Base-by-base conservation (phyloP, 1,140 invertebrate species). In the Atopsyche davidsoni region DNA sequence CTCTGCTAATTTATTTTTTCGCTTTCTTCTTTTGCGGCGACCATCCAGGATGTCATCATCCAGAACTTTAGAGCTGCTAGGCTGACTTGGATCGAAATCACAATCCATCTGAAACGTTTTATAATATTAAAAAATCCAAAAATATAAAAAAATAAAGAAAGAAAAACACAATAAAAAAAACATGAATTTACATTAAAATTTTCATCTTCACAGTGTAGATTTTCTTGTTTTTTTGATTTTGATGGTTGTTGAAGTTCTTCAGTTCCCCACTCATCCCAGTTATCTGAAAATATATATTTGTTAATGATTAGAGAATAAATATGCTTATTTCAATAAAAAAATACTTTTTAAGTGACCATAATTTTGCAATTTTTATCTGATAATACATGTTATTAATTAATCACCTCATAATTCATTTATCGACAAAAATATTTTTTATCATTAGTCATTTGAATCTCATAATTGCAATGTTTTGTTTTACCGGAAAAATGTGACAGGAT, bases 41-140 rank as follows among this genome's bases (percentile, higher is more conserved):
- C 49, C 76, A 75, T 42, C 62, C 62, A n/a, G 72, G 67, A 82
- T 49, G 61, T 87, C 80, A 46, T 77, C 62, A 44, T 80, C 65
- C 18, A 78, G 36, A 62, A 65, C 60, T 78, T 73, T 47, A 70
- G 67, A 38, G 64, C 64, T 1, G 70, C 59, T 32, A n/a, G n/a
- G n/a, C n/a, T 66, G 54, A 48, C 64, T 66, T 0, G 82, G 79
- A 68, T 89, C 79, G 67, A 86, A 92, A 63, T 92, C 89, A 57
- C 85, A 87, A 68, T 92, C 89, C 89, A 92, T 92, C 86, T 89
- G 55, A 53, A 69, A 68, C 1, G 11, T 24, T 41, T 41, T 53
- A 41, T 54, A 34, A 46, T 38, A 45, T 32, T 45, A 22, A 52
- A 47, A 39, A 38, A 38, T 16, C 4, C 14, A 17, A 40, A 40